Evolutionary conservation across 2,797 vertebrate genomes (phyloP).

Genomic region (Echiichthys vipera): DNA sequence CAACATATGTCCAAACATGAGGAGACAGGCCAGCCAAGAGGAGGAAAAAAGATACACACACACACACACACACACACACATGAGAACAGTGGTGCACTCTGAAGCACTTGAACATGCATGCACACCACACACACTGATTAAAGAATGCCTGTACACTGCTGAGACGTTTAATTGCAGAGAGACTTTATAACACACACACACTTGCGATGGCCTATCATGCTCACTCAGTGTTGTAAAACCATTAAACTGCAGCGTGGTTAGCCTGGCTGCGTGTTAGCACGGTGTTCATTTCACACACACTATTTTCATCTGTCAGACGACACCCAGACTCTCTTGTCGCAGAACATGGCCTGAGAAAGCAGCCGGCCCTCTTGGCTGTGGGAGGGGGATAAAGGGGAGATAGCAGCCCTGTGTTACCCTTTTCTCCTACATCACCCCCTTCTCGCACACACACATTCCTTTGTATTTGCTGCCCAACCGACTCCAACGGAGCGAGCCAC

Average conservation of each 20-base stretch:
- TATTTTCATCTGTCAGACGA: conserved; percentile 84
- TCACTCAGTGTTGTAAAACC: conserved; percentile 68
- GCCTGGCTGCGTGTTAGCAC: conserved; percentile 68
- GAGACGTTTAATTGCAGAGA: conserved; percentile 56
- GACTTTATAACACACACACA: conserved; percentile 24
- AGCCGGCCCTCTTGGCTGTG: conserved; percentile 5
- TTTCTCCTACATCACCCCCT: conserved; percentile 13
- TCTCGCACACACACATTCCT: conserved; percentile 8
- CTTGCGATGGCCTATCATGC: not conserved
- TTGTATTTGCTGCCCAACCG: not conserved
- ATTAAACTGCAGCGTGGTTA: conserved; percentile 74
- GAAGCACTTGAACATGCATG: conserved; percentile 35
- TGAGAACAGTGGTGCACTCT: conserved; percentile 26
- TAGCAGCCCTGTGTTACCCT: conserved; percentile 31
- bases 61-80: conserved; percentile 30
- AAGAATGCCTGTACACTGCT: conserved; percentile 56
- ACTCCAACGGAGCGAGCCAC: not conserved
- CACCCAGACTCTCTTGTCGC: conserved; percentile 61
- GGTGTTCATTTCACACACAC: conserved; percentile 79
- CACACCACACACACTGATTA: conserved; percentile 62
- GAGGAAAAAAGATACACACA: conserved; percentile 54
- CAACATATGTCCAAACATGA: conserved; percentile 83
- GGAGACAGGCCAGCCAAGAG: conserved; percentile 61
- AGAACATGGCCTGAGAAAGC: conserved; percentile 68
- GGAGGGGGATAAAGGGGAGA: not conserved